These are phyloP conservation scores for Isoperla grammatica DNA, from an alignment of 2,888 invertebrate genomes.

Conservation along the genomic window DNA sequence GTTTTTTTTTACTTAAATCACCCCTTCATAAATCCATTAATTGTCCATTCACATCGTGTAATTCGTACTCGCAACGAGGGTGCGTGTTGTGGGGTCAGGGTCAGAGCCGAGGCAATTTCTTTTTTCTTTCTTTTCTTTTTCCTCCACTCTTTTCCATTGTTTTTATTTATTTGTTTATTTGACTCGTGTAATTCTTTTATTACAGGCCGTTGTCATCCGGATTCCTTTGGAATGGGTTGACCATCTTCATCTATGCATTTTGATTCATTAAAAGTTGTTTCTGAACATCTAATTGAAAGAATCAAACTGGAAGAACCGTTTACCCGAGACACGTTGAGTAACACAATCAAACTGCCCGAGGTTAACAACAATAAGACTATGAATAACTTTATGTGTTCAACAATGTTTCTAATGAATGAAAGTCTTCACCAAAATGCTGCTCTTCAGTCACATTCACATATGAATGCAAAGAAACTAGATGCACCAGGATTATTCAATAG, in stretches of 20 bases:
- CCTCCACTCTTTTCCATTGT: too few species aligned
- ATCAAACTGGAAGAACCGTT: conserved; percentile 30
- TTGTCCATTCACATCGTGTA: too few species aligned
- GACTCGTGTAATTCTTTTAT: too few species aligned
- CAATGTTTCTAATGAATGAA: conserved; percentile 33
- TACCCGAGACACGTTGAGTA: conserved; percentile 21
- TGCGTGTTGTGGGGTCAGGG: too few species aligned
- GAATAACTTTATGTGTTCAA: conserved; percentile 32
- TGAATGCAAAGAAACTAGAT: conserved; percentile 31
- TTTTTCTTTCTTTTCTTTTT: too few species aligned
- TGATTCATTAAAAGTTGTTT: conserved; percentile 31
- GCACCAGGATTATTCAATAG: conserved; percentile 29
- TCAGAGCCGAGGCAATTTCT: too few species aligned
- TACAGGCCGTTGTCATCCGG: not conserved
- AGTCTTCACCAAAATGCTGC: conserved; percentile 28
- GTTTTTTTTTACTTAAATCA: too few species aligned
- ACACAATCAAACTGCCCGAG: not conserved
- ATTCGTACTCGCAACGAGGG: too few species aligned
- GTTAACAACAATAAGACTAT: conserved; percentile 16
- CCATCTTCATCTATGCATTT: conserved; percentile 27
- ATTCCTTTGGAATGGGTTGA: conserved; percentile 22
- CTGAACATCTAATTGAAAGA: conserved; percentile 31
- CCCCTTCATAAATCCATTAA: too few species aligned
- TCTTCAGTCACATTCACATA: conserved; percentile 23
- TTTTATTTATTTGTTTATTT: too few species aligned